Evolutionary conservation across 2,888 invertebrate species (phyloP), one percentile per base, ranked within the genome.

Genomic region (Lucinisca nassula): DNA sequence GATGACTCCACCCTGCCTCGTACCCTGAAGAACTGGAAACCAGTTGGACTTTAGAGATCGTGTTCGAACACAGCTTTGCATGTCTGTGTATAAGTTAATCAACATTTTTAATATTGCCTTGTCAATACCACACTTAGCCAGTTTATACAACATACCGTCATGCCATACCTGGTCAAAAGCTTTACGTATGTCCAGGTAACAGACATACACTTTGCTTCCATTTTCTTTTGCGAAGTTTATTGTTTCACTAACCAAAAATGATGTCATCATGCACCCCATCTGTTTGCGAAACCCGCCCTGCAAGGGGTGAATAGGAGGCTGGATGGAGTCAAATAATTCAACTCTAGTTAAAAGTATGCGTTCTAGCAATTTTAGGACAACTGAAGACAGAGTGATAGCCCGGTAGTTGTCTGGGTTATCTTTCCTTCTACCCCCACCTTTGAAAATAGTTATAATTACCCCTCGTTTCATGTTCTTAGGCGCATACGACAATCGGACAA

Each of bases 361-460:
- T 74, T 84, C 84, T 38, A 45, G 55, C 8, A 84, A 17, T 45
- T 84, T 84, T 10, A 74, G 38, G 27, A 84, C 32, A n/a, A 51
- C 27, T 0, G 84, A 75, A 21, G 77, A 76, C 4, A 84, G 76
- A 12, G 80, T 80, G 24, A 80, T 84, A 4, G 80, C 76, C 1
- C 84, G 40, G 49, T 84, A 80, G 27, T 61, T 84, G 55, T 80
- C 78, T 0, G 84, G 74, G n/a, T 72, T 38, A 40, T 84, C 35
- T 30, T 84, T 84, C 21, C 51, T 37, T 76, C 80, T 84, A 0
- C 72, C 24, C 10, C 80, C 76, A 17, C 80, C 84, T 74, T 84
- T 79, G 14, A 70, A 35, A 1, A 84, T 14, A 0, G 80, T 79
- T 55, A 79, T 49, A 14, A 79, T 79, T 0, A 80, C 3, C 21